Evolutionary conservation across 1,140 invertebrate species (phyloP).

Genomic region (Papilio glaucus): DNA sequence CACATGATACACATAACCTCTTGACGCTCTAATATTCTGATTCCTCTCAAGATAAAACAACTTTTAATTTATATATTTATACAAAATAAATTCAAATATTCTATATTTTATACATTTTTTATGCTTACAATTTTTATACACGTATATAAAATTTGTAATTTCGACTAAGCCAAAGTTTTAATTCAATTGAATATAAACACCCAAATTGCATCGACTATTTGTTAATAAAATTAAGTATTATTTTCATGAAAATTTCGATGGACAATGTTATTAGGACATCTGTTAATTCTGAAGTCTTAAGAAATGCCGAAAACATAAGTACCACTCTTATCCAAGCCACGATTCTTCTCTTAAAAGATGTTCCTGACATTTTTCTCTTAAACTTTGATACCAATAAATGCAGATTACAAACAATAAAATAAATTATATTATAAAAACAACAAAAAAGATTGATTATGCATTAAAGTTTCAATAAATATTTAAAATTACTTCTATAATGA

Average conservation of each 20-base stretch:
- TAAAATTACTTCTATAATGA: background rate
- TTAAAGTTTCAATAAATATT: background rate
- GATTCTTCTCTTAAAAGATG: background rate
- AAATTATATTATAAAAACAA: slow-evolving; percentile 21
- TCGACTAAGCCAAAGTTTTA: no score
- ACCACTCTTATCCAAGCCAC: background rate
- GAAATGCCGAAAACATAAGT: background rate
- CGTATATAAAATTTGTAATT: no score
- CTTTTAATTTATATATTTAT: background rate
- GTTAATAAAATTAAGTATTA: no score
- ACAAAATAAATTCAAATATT: no score
- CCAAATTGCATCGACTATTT: no score
- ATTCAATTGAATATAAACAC: no score
- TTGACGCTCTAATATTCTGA: background rate
- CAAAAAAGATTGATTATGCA: slow-evolving; percentile 17
- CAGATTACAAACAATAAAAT: background rate
- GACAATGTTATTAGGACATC: background rate
- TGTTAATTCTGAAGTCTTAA: no score
- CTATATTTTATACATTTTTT: no score
- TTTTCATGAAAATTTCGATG: no score
- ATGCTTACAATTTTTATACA: no score
- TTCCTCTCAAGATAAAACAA: background rate
- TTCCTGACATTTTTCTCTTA: slow-evolving; percentile 25
- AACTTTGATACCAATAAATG: slow-evolving; percentile 17
- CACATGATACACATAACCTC: no score